These are phyloP conservation scores for Redunca redunca DNA, from an alignment of 2,113 vertebrate genomes.

Conservation along the genomic window DNA sequence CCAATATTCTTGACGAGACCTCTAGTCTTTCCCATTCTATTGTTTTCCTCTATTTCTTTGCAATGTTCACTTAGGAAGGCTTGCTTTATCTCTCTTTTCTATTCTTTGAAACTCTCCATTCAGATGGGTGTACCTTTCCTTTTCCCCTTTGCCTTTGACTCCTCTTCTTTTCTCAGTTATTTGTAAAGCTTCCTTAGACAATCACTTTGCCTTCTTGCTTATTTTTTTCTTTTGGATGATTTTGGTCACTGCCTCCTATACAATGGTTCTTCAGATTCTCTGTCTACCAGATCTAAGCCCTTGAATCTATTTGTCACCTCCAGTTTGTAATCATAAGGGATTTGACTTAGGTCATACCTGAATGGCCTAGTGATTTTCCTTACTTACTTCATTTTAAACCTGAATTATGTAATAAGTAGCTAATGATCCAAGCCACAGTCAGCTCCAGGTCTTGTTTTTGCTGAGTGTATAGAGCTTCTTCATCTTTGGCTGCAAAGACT, in stretches of 20 bases:
- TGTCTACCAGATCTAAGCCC: background rate
- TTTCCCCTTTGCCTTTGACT: background rate
- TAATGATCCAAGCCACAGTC: background rate
- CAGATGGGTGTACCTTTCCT: background rate
- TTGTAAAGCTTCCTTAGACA: background rate
- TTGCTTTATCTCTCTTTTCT: background rate
- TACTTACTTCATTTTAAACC: background rate
- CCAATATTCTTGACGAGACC: background rate
- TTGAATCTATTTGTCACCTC: background rate
- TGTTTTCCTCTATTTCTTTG: background rate
- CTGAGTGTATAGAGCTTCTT: background rate
- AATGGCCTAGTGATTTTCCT: background rate
- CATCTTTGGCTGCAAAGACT: background rate
- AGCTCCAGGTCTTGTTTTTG: background rate
- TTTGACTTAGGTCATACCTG: background rate
- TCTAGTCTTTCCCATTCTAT: background rate
- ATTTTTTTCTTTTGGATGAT: background rate
- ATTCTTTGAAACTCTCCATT: background rate
- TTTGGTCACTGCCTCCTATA: background rate
- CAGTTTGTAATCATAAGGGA: background rate
- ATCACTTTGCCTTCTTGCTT: background rate
- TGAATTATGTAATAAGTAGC: background rate
- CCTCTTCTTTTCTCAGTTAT: background rate
- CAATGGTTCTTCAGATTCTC: background rate
- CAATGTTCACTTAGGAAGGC: background rate